Base-by-base conservation (phyloP, 53 echinoderm and acorn worm genomes). In the Luidia sarsii region DNA sequence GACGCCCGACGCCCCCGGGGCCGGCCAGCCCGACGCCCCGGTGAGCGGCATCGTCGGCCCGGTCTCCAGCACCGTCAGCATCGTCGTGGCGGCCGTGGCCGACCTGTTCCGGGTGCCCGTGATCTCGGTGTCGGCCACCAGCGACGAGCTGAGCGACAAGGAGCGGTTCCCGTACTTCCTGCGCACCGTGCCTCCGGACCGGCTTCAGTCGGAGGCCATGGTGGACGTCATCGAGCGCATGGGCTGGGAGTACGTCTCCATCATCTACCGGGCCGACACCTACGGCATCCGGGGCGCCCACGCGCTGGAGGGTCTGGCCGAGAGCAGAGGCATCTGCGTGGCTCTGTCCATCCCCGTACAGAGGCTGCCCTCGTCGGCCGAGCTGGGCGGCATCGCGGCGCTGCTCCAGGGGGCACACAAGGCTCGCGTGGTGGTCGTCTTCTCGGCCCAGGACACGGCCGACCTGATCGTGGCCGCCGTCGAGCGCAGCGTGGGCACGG, bases 111-210 rank as follows among this genome's bases (percentile, higher is more conserved):
- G 50, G 27, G 16, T 75, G 16, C 84, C 84, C 1, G 51, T 64
- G 37, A 64, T 84, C 1, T 62, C 84, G 0, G 50, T 18, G 21
- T 49, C 21, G 3, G 84, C 84, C 7, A 84, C 72, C 4, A 84
- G 84, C 15, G 71, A 84, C 15, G 84, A 84, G 37, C 64, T 84
- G 24, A 84, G 84, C 51, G 73, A 71, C 27, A 84, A 84, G 38
- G 29, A 32, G 18, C 34, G 84, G 11, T 84, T 84, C 19, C 63
- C 62, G 51, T 84, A 50, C 52, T 84, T 84, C 37, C 52, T 64
- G 10, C 84, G 84, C 10, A 64, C 84, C 38, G 84, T 84, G 24
- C 84, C 84, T 3, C 72, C 84, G 9, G 84, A 84, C 36, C 57
- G 73, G 19, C 59, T 72, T 14, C 84, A 84, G 48, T 51, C 64